Conservation (phyloP, 92 coral and sea anemone genomes). For the Palythoa grandis region DNA sequence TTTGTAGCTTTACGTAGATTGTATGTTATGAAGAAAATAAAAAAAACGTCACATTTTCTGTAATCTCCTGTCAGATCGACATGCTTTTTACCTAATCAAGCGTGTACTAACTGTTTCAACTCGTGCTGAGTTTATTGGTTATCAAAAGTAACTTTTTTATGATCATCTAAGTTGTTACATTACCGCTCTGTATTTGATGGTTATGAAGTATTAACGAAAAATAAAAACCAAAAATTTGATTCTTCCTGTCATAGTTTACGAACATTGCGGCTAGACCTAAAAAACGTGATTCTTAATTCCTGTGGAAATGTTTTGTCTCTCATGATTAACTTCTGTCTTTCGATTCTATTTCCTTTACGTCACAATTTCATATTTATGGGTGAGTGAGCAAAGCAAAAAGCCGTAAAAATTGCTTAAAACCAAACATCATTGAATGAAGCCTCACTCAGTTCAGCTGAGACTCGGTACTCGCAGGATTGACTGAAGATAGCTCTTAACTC, state of each 20-base stretch:
- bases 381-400: slow-evolving; percentile 13
- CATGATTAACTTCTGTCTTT: not conserved
- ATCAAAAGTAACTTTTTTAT: too few species aligned
- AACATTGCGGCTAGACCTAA: not conserved
- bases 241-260: not conserved
- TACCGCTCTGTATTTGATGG: not conserved
- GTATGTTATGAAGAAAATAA: too few species aligned
- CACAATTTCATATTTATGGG: slow-evolving; percentile 5
- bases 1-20: too few species aligned
- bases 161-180: too few species aligned
- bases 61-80: too few species aligned
- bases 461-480: not conserved
- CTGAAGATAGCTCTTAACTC: not conserved
- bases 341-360: slow-evolving; percentile 16
- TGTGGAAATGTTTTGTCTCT: slow-evolving; percentile 5
- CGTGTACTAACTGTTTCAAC: too few species aligned
- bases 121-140: too few species aligned
- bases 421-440: slow-evolving; percentile 30
- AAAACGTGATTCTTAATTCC: slow-evolving; percentile 26
- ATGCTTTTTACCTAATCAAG: too few species aligned
- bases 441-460: slow-evolving; percentile 12
- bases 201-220: not conserved
- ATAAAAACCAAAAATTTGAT: not conserved
- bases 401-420: slow-evolving; percentile 44
- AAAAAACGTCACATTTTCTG: too few species aligned